Conservation (phyloP, 2,888 invertebrate species). For the Aphelenchoides bicaudatus region DNA sequence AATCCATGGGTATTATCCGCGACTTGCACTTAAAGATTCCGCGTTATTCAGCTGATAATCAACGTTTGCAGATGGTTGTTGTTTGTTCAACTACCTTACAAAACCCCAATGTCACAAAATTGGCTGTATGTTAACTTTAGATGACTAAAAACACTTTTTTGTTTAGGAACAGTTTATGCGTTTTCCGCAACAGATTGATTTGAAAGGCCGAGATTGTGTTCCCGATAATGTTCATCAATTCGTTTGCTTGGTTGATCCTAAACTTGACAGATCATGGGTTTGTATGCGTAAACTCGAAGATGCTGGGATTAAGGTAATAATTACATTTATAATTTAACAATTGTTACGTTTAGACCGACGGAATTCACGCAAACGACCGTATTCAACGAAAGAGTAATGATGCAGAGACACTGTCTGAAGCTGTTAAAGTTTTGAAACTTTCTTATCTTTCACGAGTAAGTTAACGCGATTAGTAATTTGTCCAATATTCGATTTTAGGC, state of each 20-base stretch:
- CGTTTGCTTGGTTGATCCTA: conserved; percentile 76
- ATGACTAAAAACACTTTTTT: neutral
- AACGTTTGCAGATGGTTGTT: conserved; percentile 77
- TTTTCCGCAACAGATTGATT: conserved; percentile 98
- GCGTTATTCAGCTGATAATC: conserved; percentile 84
- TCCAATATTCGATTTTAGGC: no score
- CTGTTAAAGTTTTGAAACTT: conserved; percentile 91
- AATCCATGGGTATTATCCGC: conserved; percentile 70
- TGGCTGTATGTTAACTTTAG: conserved; percentile 73
- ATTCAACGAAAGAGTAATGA: conserved; percentile 69
- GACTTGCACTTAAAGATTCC: conserved; percentile 87
- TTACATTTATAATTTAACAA: neutral
- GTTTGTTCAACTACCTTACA: conserved; percentile 98
- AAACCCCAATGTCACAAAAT: conserved; percentile 92
- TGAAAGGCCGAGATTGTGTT: conserved; percentile 96
- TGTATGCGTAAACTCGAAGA: conserved; percentile 64
- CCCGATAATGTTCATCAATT: conserved; percentile 99
- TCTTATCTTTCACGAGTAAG: no score
- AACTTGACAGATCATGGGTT: conserved; percentile 77
- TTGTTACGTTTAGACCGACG: conserved; percentile 72
- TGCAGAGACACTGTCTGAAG: conserved; percentile 85
- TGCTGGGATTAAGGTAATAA: conserved; percentile 23
- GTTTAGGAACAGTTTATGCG: conserved; percentile 70
- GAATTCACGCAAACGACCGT: conserved; percentile 79
- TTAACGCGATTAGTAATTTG: no score